Percentiles rank a stretch among this genome's conserved stretches.
These are phyloP conservation scores for Bruchidius siliquastri DNA, from an alignment of 2,888 invertebrate species.

Conservation along the genomic window DNA sequence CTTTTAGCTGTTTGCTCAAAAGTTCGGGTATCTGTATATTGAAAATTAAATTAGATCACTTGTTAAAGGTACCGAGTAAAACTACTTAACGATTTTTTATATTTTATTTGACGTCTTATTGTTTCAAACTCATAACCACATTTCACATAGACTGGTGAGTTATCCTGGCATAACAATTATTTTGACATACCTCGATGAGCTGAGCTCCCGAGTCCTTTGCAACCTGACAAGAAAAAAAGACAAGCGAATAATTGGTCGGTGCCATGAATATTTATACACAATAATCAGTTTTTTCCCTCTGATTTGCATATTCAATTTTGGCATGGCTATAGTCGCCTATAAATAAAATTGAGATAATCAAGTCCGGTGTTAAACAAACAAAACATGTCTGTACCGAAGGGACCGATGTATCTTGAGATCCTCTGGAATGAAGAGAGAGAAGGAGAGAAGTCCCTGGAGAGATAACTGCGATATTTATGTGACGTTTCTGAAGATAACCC, in stretches of 20 bases:
- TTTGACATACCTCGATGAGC: neutral
- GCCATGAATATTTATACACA: neutral
- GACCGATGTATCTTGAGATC: neutral
- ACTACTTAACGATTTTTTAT: no score
- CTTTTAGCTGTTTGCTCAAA: no score
- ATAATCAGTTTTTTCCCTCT: neutral
- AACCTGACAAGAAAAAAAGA: neutral
- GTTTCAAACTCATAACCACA: no score
- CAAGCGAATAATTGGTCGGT: neutral
- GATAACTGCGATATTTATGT: neutral
- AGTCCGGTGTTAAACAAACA: neutral
- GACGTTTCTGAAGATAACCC: neutral
- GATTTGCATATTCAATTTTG: neutral
- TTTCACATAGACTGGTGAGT: no score
- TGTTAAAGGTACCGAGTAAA: no score
- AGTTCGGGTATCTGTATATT: no score
- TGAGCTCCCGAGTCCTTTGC: neutral
- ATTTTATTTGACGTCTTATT: no score
- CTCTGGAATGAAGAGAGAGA: neutral
- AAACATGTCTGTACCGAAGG: neutral
- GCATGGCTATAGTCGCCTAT: neutral
- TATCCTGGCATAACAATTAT: no score
- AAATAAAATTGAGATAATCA: neutral
- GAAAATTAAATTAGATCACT: no score
- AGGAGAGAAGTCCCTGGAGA: neutral